Percentiles rank a stretch among this genome's conserved stretches.
These are phyloP conservation scores for Rhinopomastus cyanomelas DNA, from an alignment of 2,113 vertebrate genomes.

Conservation along the genomic window DNA sequence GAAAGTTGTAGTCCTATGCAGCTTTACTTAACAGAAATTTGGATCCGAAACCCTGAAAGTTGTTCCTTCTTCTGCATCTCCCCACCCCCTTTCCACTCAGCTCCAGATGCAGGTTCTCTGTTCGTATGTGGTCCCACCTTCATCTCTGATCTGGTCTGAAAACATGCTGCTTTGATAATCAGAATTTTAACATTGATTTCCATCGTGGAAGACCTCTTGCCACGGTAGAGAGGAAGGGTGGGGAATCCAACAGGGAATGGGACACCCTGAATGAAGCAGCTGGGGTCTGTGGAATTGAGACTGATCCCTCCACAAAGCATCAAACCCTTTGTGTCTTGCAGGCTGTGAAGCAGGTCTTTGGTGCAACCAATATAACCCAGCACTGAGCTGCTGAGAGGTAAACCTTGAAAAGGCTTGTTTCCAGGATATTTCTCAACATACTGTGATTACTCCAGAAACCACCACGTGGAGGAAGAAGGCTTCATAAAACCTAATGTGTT, in stretches of 20 bases:
- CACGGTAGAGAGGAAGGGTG: background rate
- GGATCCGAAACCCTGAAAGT: background rate
- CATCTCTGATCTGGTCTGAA: background rate
- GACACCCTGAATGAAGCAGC: background rate
- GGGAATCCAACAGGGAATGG: background rate
- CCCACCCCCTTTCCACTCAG: background rate
- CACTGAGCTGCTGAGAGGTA: background rate
- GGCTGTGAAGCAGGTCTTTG: background rate
- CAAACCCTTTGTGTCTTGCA: background rate
- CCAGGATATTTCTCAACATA: background rate
- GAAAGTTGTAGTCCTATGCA: background rate
- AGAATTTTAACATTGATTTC: background rate
- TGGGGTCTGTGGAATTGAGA: background rate
- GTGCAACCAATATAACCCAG: background rate
- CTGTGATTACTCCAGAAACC: constrained; percentile 23
- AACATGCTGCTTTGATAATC: background rate
- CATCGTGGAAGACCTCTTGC: background rate
- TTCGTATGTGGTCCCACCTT: background rate
- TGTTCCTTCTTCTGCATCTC: background rate
- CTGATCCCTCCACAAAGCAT: background rate
- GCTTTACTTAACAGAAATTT: background rate
- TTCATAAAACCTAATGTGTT: constrained; percentile 47
- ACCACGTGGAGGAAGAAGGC: constrained; percentile 21
- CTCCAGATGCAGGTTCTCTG: background rate
- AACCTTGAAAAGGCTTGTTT: background rate